Evolutionary conservation across 2,888 invertebrate genomes (phyloP), one percentile per base, ranked within the genome.

Genomic region (Mystacides longicornis): DNA sequence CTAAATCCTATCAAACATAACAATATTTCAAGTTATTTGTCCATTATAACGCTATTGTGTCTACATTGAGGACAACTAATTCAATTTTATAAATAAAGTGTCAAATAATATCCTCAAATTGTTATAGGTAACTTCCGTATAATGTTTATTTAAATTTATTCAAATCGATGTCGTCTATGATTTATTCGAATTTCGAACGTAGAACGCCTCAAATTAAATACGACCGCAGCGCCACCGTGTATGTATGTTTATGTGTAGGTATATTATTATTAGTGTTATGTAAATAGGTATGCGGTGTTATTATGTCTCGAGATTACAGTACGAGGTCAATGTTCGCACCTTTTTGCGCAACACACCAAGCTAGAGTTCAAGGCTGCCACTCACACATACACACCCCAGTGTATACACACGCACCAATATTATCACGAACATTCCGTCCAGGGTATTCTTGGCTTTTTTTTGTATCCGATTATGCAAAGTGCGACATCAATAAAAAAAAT

Each of bases 311-410:
- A 14, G 37, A 37, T 7, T 37, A 37, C 16, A 14, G 16, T 37
- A 37, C 14, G 45, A 23, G 48, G 48, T 48, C 48, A 48, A 48
- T 23, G 48, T 4, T 48, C 48, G 48, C 48, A 48, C 48, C 48
- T 48, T 48, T 48, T 21, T 48, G 48, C 48, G 48, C 23, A 48
- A 23, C 21, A 48, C 14, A 14, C 23, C 7, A 48, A 48, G 7
- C 23, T 23, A 23, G 22, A 48, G 48, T 48, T 48, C 48, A 48
- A 48, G 48, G 48, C 21, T 48, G 21, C 14, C 37, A 37, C 37
- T 3, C 37, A 37, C 37, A 37, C 37, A 37, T 16, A 37, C 4
- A 37, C 14, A 37, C 37, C 14, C 37, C 14, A 14, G 37, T 16
- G 14, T 14, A 27, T 27, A 14, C 37, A 37, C 14, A 14, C 16